Conservation (phyloP, 2,888 invertebrate species). For the Fragum whitleyi region DNA sequence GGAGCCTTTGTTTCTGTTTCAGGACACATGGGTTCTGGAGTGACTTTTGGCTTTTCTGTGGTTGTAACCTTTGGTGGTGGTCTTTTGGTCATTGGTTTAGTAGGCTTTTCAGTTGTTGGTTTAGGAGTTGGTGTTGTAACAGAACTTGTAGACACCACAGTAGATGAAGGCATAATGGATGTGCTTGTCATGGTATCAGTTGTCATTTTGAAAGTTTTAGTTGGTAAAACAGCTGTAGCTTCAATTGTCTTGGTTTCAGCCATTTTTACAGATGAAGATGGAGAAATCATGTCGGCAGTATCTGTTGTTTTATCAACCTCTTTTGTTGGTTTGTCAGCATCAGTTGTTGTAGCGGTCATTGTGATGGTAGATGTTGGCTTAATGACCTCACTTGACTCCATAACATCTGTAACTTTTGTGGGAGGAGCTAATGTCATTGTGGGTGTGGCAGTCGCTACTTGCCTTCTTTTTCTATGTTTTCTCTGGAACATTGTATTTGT, state of each 20-base stretch:
- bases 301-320: conserved; percentile 50
- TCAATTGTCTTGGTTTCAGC: conserved; percentile 46
- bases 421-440: conserved; percentile 78
- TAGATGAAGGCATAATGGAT: conserved; percentile 44
- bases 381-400: conserved; percentile 76
- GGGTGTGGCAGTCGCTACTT: conserved; percentile 81
- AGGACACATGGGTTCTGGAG: conserved; percentile 88
- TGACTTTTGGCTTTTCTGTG: conserved; percentile 46
- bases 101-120: conserved; percentile 26
- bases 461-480: conserved; percentile 81
- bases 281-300: conserved; percentile 52
- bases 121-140: conserved; percentile 22
- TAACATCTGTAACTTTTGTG: conserved; percentile 75
- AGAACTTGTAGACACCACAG: conserved; percentile 21
- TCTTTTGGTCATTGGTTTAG: conserved; percentile 32
- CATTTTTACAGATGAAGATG: conserved; percentile 55
- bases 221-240: conserved; percentile 59
- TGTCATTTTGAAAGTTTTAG: conserved; percentile 63
- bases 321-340: conserved; percentile 60
- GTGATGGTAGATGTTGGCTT: conserved; percentile 80
- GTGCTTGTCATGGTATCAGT: conserved; percentile 46
- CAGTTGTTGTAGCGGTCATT: conserved; percentile 72
- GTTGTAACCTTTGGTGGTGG: background rate
- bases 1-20: conserved; percentile 82
- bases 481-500: conserved; percentile 85